A percentile compares a stretch with the other conserved stretches of the same genome.
These are phyloP conservation scores for Aurelia aurita complex sp. Pacific DNA, from an alignment of 30 jellyfish, hydroid and myxozoan species.

Conservation along the genomic window DNA sequence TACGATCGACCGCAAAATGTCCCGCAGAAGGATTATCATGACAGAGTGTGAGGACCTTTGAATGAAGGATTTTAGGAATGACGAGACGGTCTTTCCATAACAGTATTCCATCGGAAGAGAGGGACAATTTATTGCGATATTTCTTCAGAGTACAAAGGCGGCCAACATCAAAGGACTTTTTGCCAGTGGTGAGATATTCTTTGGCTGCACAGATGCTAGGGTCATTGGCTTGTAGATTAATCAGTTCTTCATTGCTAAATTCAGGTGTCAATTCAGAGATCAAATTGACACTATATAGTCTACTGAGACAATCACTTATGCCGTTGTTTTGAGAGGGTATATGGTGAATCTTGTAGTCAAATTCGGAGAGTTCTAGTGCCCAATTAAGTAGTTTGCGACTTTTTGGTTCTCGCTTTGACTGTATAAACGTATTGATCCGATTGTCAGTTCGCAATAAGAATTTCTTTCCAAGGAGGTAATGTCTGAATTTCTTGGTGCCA, in stretches of 20 bases:
- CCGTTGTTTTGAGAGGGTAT: conserved; percentile 36
- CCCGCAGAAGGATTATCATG: conserved; percentile 50
- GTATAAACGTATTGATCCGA: conserved; percentile 22
- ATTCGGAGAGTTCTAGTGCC: conserved; percentile 24
- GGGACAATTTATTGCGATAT: neutral
- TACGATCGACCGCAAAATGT: conserved; percentile 29
- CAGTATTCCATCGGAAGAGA: conserved; percentile 13
- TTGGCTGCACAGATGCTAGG: conserved; percentile 21
- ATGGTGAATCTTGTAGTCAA: conserved; percentile 35
- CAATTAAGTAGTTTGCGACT: conserved; percentile 29
- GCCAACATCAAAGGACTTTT: conserved; percentile 2
- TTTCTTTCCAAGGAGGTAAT: conserved; percentile 5
- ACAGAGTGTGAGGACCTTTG: conserved; percentile 17
- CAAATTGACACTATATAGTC: conserved; percentile 1
- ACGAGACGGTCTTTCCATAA: conserved; percentile 11
- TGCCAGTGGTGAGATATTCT: conserved; percentile 5
- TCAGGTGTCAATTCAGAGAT: conserved; percentile 23
- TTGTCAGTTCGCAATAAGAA: conserved; percentile 27
- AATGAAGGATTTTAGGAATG: conserved; percentile 15
- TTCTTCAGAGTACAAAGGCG: neutral
- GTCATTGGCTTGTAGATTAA: conserved; percentile 22
- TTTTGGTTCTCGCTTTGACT: conserved; percentile 31
- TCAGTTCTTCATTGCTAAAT: conserved; percentile 20
- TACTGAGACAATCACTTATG: conserved; percentile 22
- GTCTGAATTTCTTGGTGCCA: too few relatives aligned